A percentile compares a stretch with the other conserved stretches of the same genome.
These are phyloP conservation scores for Amblyteles armatorius DNA, from an alignment of 2,888 invertebrate species.

Conservation along the genomic window DNA sequence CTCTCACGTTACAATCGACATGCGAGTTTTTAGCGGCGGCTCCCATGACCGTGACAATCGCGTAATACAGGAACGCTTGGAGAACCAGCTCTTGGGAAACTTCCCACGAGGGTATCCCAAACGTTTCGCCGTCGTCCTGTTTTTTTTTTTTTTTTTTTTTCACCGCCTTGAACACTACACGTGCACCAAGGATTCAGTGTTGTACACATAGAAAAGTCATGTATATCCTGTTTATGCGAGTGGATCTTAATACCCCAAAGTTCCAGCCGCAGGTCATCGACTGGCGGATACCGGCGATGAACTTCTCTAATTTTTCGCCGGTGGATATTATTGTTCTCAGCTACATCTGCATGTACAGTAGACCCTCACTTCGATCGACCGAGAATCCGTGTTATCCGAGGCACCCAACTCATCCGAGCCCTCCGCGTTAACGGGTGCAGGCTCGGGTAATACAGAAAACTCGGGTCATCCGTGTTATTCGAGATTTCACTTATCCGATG, in stretches of 20 bases:
- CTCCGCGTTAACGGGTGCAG: too few relatives aligned
- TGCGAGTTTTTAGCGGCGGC: slow-evolving; percentile 13
- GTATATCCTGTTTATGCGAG: too few relatives aligned
- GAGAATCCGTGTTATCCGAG: too few relatives aligned
- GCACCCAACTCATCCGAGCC: too few relatives aligned
- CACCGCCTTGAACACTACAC: slow-evolving; percentile 33
- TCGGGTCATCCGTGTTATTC: too few relatives aligned
- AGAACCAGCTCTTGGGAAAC: slow-evolving; percentile 70
- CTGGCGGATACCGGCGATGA: not conserved
- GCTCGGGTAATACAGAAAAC: too few relatives aligned
- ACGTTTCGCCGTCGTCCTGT: slow-evolving; percentile 38
- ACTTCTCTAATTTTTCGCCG: slow-evolving; percentile 7
- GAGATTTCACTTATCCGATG: too few relatives aligned
- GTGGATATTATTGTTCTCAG: not conserved
- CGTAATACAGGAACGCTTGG: slow-evolving; percentile 23
- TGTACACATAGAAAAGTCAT: too few relatives aligned
- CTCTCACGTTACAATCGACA: not conserved
- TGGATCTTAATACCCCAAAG: not conserved
- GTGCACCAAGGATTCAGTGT: not conserved
- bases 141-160: not conserved
- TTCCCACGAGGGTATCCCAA: slow-evolving; percentile 73
- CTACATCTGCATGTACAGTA: not conserved
- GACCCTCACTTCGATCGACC: too few relatives aligned
- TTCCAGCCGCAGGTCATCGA: not conserved
- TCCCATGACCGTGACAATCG: slow-evolving; percentile 54